phyloP scores from a whole-genome alignment of 92 coral and sea anemone species.

The Epizoanthus ramosus region DNA sequence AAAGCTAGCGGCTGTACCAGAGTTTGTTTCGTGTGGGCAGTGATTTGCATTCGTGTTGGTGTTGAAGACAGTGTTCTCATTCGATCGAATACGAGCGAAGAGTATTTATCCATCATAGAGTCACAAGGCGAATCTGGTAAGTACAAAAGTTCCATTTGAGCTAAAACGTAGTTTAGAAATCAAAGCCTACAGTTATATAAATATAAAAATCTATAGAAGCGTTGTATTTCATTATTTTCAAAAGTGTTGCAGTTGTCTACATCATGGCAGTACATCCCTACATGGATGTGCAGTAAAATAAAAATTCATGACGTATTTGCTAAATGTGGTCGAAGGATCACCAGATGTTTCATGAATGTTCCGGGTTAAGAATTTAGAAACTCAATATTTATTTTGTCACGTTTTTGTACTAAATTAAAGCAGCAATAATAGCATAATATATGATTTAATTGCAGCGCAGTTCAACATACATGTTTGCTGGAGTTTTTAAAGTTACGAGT shows the following conservation, averaged over 20 bases:
- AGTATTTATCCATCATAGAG: constrained; percentile 31
- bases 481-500: no score
- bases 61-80: neutral
- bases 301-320: constrained; percentile 6
- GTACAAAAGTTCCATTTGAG: neutral
- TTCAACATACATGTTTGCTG: neutral
- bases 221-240: neutral
- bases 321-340: neutral
- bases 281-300: neutral
- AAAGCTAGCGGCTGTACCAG: constrained; percentile 16
- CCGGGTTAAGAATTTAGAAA: neutral
- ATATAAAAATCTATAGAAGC: neutral
- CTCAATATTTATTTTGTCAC: neutral
- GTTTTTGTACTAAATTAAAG: neutral
- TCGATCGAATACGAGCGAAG: neutral
- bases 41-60: neutral
- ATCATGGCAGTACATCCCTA: no score
- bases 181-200: neutral
- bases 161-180: neutral
- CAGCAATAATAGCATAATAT: neutral
- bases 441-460: neutral
- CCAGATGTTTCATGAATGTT: constrained; percentile 27
- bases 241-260: neutral
- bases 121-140: constrained; percentile 19
- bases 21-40: neutral